These are phyloP conservation scores for Lagorchestes hirsutus DNA, from an alignment of 2,797 vertebrate genomes.

Conservation along the genomic window DNA sequence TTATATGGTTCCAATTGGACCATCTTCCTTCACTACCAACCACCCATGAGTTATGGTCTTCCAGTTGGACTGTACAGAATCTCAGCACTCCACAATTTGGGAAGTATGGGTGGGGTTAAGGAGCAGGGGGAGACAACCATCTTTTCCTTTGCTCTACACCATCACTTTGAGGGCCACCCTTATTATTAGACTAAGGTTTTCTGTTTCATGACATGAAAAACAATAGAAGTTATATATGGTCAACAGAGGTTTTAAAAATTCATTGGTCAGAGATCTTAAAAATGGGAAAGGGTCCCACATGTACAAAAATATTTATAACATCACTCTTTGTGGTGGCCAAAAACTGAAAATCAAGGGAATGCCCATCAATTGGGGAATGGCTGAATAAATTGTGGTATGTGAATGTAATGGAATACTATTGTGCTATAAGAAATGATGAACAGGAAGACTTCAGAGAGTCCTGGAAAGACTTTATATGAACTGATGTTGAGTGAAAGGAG, in stretches of 20 bases:
- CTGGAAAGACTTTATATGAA: too few relatives aligned
- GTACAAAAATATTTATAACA: too few relatives aligned
- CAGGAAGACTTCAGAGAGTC: too few relatives aligned
- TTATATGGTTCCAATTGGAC: constrained; percentile 41
- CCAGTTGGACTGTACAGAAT: background rate
- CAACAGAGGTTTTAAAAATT: background rate
- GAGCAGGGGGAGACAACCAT: background rate
- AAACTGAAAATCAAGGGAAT: too few relatives aligned
- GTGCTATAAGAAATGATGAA: too few relatives aligned
- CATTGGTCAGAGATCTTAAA: too few relatives aligned
- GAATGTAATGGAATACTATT: too few relatives aligned
- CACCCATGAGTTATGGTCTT: background rate
- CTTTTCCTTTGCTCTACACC: background rate
- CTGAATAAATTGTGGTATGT: too few relatives aligned
- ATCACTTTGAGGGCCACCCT: background rate
- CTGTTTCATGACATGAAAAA: background rate
- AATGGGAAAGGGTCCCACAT: too few relatives aligned
- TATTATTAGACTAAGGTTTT: background rate
- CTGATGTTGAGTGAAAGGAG: too few relatives aligned
- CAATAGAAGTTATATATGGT: background rate
- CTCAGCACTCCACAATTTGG: background rate
- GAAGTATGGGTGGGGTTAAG: background rate
- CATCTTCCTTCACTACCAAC: background rate
- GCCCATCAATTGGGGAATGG: too few relatives aligned
- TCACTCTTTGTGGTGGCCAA: too few relatives aligned